Evolutionary conservation across 2,797 vertebrate species (phyloP), one percentile per base, ranked within the genome.

Genomic region (Melanotaenia parkinsoni): DNA sequence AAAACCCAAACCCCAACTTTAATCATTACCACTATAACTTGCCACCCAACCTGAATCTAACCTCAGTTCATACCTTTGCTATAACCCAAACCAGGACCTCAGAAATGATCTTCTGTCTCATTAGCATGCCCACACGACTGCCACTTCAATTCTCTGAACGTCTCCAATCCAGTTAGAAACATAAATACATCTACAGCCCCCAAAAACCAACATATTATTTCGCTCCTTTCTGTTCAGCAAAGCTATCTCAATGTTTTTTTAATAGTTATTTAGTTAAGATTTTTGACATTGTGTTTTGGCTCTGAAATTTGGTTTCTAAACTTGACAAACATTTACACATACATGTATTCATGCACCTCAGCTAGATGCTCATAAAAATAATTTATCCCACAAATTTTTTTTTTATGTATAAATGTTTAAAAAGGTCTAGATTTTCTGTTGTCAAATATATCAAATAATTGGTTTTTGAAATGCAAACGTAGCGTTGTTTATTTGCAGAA

Each of bases 161-260:
- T 67, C 63, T 20, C 28, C 63, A 71, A 45, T n/a, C 59, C 66
- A 85, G 82, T 86, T 81, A 86, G 61, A 79, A 74, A 76, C 69
- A 26, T 54, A 79, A 58, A 2, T 2, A 70, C 50, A 81, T 80
- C 38, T 76, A 63, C 77, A 28, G 28, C 28, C 28, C 28, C 28
- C 28, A 28, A 28, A 28, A 28, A 28, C 28, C 28, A 77, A 80
- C 74, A 80, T 76, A 76, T 14, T 43, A 30, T 65, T 68, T 37
- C 50, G 70, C 67, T 45, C 13, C 3, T 14, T 45, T 62, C 72
- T 80, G 67, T 71, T 75, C 51, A 74, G 50, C 64, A 66, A 0
- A 28, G 28, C 28, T 28, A 28, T 28, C 28, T 28, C 28, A 28
- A 28, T 28, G 28, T 28, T 28, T 45, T 3, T 8, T 20, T 10